phyloP scores from a whole-genome alignment of 2,888 invertebrate genomes.

The Patella caerulea region DNA sequence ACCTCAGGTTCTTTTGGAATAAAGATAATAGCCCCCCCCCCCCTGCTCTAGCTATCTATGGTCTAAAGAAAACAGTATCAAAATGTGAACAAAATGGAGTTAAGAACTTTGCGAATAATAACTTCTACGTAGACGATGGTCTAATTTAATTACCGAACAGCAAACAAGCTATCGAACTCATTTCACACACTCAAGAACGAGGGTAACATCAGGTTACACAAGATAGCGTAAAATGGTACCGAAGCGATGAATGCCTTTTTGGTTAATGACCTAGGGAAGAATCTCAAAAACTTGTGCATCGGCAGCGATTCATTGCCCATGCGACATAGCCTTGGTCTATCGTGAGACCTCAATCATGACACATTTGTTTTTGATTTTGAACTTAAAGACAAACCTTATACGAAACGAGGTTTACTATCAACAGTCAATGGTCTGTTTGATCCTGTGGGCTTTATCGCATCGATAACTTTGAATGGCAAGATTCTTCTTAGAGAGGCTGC shows the following conservation, averaged over 20 bases:
- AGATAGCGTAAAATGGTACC: neutral
- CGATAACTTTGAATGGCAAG: conserved; percentile 9
- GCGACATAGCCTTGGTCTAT: conserved; percentile 14
- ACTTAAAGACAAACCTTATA: conserved; percentile 8
- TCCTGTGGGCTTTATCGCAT: conserved; percentile 18
- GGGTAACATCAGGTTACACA: conserved; percentile 9
- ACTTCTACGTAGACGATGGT: neutral
- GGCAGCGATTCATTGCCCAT: neutral
- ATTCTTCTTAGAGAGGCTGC: conserved; percentile 8
- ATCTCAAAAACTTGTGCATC: conserved; percentile 5
- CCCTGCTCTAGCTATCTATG: conserved; percentile 33
- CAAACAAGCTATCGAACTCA: neutral
- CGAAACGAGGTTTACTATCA: conserved; percentile 7
- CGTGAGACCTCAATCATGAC: conserved; percentile 12
- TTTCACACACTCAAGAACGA: neutral
- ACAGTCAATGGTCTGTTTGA: conserved; percentile 19
- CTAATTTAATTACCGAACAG: neutral
- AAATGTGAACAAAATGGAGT: neutral
- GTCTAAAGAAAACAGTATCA: conserved; percentile 27
- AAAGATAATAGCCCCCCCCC: conserved; percentile 23
- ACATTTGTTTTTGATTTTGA: conserved; percentile 8
- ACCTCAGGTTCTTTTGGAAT: conserved; percentile 29
- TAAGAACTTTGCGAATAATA: neutral
- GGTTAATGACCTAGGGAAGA: conserved; percentile 13
- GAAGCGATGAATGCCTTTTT: conserved; percentile 3